Percentiles rank a stretch among this genome's conserved stretches.
These are phyloP conservation scores for Spisula solida DNA, from an alignment of 2,888 invertebrate genomes.

Conservation along the genomic window DNA sequence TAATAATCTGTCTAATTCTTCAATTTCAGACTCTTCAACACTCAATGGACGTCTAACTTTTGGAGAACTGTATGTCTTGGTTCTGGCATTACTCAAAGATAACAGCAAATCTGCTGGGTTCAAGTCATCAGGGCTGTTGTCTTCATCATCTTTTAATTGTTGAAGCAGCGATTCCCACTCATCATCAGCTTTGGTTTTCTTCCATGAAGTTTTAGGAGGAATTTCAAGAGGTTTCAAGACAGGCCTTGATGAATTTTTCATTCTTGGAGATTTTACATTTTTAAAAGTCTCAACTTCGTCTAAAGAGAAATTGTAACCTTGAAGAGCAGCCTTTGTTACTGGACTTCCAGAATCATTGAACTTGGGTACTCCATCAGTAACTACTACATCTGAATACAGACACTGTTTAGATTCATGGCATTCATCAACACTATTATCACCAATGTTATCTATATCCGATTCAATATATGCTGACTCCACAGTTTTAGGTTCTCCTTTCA, in stretches of 20 bases:
- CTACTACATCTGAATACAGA: slow-evolving; percentile 43
- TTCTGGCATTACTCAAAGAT: slow-evolving; percentile 56
- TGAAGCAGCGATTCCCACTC: slow-evolving; percentile 68
- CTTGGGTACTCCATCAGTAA: slow-evolving; percentile 35
- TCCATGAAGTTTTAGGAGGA: slow-evolving; percentile 47
- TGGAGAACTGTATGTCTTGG: slow-evolving; percentile 35
- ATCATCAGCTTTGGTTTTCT: slow-evolving; percentile 59
- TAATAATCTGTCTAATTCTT: slow-evolving; percentile 62
- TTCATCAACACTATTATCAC: slow-evolving; percentile 17
- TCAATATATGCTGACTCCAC: background rate
- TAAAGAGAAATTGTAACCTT: slow-evolving; percentile 12
- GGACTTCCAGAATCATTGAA: slow-evolving; percentile 30
- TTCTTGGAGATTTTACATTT: slow-evolving; percentile 19
- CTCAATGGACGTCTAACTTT: slow-evolving; percentile 23
- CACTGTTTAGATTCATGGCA: background rate
- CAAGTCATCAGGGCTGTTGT: slow-evolving; percentile 67
- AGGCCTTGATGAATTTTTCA: slow-evolving; percentile 43
- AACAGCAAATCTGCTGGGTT: slow-evolving; percentile 65
- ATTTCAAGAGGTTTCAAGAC: slow-evolving; percentile 65
- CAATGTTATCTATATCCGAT: slow-evolving; percentile 19
- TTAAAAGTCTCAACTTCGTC: background rate
- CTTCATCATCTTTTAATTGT: slow-evolving; percentile 66
- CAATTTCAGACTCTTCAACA: slow-evolving; percentile 58
- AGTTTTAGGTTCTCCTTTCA: background rate
- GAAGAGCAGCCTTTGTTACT: background rate